These are phyloP conservation scores for Lagria hirta DNA, from an alignment of 2,888 invertebrate species.

Conservation along the genomic window DNA sequence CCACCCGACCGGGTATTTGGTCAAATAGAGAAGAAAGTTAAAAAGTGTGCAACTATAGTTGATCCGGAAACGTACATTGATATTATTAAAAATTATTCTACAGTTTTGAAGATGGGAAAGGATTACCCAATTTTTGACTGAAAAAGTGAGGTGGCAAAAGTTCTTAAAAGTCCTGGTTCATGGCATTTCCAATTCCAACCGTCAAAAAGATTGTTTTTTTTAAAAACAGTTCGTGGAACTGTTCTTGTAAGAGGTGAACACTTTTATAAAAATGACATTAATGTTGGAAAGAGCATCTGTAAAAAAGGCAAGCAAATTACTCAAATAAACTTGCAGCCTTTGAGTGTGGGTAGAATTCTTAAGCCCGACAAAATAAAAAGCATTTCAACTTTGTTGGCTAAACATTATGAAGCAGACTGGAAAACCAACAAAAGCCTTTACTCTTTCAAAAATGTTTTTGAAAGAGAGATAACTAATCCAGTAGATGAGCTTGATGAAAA, in stretches of 20 bases:
- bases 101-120: slow-evolving; percentile 19
- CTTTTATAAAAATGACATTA: slow-evolving; percentile 18
- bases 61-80: slow-evolving; percentile 18
- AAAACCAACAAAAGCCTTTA: no score
- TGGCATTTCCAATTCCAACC: slow-evolving; percentile 22
- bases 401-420: no score
- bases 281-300: slow-evolving; percentile 19
- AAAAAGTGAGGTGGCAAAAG: slow-evolving; percentile 20
- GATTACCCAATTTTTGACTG: slow-evolving; percentile 21
- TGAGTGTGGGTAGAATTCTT: no score
- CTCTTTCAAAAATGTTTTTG: no score
- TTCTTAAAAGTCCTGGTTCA: slow-evolving; percentile 18
- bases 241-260: no score
- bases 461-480: no score
- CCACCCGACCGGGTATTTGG: slow-evolving; percentile 20
- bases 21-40: slow-evolving; percentile 13
- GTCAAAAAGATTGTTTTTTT: slow-evolving; percentile 17
- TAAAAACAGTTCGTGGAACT: slow-evolving; percentile 14
- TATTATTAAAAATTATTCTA: no score
- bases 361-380: no score
- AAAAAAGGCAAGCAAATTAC: slow-evolving; percentile 24
- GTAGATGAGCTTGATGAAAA: no score
- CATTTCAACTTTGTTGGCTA: no score
- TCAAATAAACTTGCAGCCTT: no score
- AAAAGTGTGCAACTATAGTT: slow-evolving; percentile 3